These are phyloP conservation scores for Sebastes kiyomatsui DNA, from an alignment of 2,797 vertebrate genomes.

Conservation along the genomic window DNA sequence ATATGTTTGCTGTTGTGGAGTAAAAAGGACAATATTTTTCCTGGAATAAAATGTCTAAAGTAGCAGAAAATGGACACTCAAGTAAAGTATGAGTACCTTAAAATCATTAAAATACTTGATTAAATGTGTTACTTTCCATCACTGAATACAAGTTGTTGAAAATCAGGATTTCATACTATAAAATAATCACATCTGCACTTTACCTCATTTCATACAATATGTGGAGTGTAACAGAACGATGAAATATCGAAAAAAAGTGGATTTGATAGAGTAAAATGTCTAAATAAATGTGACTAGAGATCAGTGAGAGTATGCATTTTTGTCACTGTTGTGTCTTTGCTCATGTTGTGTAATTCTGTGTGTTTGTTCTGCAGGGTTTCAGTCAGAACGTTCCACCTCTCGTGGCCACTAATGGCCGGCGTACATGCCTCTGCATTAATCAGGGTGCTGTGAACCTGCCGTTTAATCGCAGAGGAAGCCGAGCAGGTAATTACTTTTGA, in stretches of 20 bases:
- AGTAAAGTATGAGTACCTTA: neutral
- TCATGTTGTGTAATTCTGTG: constrained; percentile 26
- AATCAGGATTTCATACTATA: neutral
- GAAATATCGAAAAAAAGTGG: neutral
- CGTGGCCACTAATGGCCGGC: constrained; percentile 85
- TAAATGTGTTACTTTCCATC: neutral
- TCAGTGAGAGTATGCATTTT: neutral
- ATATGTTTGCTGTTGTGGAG: neutral
- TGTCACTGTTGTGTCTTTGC: neutral
- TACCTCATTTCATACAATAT: neutral
- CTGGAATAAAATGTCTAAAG: neutral
- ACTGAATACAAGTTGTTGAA: neutral
- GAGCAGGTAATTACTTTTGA: constrained; percentile 96
- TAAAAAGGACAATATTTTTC: neutral
- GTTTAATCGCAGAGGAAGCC: constrained; percentile 91
- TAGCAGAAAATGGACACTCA: neutral
- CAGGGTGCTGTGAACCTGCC: constrained; percentile 84
- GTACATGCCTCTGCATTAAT: constrained; percentile 95
- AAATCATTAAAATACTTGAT: neutral
- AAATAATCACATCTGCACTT: neutral
- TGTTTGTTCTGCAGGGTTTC: constrained; percentile 82
- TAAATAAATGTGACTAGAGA: neutral
- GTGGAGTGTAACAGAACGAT: neutral
- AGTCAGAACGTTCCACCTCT: constrained; percentile 89
- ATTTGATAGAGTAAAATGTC: neutral